Conservation (phyloP, 2,113 vertebrate species). For the Equus quagga region DNA sequence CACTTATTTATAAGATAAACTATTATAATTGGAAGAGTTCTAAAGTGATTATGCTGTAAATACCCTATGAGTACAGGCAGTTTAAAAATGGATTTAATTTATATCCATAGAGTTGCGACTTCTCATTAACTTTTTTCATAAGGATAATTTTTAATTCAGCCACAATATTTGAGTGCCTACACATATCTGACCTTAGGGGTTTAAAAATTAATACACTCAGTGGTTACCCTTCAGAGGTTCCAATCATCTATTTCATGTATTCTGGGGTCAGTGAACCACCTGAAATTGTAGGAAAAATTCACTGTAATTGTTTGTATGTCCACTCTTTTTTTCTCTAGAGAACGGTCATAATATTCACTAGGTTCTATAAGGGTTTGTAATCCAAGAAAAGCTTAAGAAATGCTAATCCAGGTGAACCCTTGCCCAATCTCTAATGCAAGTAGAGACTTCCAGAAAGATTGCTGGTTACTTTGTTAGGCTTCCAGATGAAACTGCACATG, state of each 20-base stretch:
- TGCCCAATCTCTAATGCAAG: neutral
- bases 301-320: neutral
- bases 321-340: neutral
- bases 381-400: neutral
- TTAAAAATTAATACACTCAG: neutral
- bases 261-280: neutral
- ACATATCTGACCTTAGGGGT: neutral
- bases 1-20: slow-evolving; percentile 45
- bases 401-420: neutral
- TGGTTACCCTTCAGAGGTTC: neutral
- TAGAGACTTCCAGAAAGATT: neutral
- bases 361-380: neutral
- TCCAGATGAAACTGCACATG: neutral
- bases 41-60: slow-evolving; percentile 46
- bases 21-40: neutral
- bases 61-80: neutral
- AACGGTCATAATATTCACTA: slow-evolving; percentile 14
- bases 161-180: neutral
- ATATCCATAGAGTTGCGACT: neutral
- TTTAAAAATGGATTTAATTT: slow-evolving; percentile 49
- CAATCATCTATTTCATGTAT: neutral
- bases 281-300: neutral
- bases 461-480: neutral
- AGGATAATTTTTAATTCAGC: slow-evolving; percentile 17
- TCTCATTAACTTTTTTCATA: slow-evolving; percentile 44